Base-by-base conservation (phyloP, 2,888 invertebrate species). In the Lithophane ornitopus region DNA sequence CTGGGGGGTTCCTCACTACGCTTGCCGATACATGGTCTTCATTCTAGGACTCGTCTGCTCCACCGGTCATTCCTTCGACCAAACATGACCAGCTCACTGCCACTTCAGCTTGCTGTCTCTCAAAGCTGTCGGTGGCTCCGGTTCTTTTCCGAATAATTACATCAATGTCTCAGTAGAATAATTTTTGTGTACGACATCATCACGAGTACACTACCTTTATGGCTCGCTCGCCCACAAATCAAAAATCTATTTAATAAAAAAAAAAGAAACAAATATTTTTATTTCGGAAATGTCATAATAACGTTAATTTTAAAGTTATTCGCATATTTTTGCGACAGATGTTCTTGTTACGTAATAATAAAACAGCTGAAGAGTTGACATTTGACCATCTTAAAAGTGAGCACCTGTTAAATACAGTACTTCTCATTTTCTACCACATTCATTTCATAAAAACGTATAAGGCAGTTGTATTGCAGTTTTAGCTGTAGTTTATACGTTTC, bases 331-430 rank as follows among this genome's bases (percentile, higher is more conserved):
- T 14, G 26, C 61, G 52, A 70, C 81, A 70, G 75, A 67, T 84
- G 81, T 84, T 58, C 6, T 56, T 68, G 7, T 84, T 70, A 65
- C 62, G 12, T 67, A 59, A 74, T n/a, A 54, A 59, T 54, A 12
- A 63, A 70, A 74, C 34, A 59, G 44, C 11, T 62, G 22, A 52
- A 46, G 9, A 67, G n/a, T 70, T 81, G 74, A 70, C 75, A 84
- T 84, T 80, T 81, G 61, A 73, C 22, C 39, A 52, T 59, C 7
- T 46, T 62, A 56, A 52, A 61, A 28, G 1, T 49, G 1, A 39
- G 12, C 67, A 78, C 19, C 61, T 65, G 70, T 16, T 44, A 14
- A 11, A 34, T 12, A 65, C 52, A n/a, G 16, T 7, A 26, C 63
- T 68, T 61, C 34, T 52, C 41, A 56, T 44, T 49, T 61, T 46